A percentile compares a stretch with the other conserved stretches of the same genome.
Conservation (phyloP, 2,113 vertebrate species). For the Lophochroa leadbeateri region DNA sequence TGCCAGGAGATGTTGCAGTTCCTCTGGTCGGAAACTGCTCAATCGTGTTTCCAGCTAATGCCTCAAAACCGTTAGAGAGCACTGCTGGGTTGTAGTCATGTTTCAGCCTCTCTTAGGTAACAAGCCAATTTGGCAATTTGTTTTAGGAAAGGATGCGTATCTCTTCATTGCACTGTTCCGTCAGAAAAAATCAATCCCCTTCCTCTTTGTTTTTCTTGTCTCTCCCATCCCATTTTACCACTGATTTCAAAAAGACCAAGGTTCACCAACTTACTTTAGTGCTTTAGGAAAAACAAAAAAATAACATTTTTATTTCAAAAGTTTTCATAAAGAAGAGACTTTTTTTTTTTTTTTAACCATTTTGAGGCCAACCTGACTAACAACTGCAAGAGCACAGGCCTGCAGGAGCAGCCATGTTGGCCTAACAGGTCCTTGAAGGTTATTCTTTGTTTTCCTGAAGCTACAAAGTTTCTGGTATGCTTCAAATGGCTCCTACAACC, state of each 20-base stretch:
- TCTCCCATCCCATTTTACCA: background rate
- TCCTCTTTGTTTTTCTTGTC: background rate
- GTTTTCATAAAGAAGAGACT: background rate
- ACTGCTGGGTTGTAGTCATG: fast-evolving
- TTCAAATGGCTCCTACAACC: background rate
- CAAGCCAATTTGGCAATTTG: background rate
- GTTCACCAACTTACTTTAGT: background rate
- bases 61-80: background rate
- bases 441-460: slow-evolving; percentile 30
- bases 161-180: background rate
- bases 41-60: background rate
- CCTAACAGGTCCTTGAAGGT: slow-evolving; percentile 5
- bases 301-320: background rate
- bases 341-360: background rate
- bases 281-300: background rate
- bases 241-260: background rate
- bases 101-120: background rate
- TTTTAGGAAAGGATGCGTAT: fast-evolving
- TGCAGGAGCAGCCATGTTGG: background rate
- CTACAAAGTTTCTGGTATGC: slow-evolving; percentile 42
- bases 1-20: background rate
- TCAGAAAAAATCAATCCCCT: background rate
- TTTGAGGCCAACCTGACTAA: background rate
- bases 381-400: background rate
- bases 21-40: background rate